Conservation (phyloP, 2,888 invertebrate species). For the Macrosoma leucophasiata region DNA sequence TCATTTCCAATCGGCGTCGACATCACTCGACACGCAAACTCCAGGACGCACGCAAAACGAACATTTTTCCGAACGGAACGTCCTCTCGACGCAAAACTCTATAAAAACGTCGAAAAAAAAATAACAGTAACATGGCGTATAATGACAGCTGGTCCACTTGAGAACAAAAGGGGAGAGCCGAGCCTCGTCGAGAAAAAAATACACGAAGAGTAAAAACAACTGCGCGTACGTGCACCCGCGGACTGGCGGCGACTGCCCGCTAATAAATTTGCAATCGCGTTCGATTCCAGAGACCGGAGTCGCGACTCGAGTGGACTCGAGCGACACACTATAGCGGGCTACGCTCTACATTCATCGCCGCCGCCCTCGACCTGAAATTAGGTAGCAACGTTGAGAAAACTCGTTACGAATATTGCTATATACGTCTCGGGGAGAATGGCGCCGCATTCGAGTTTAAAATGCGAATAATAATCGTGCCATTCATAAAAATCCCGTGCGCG, state of each 20-base stretch:
- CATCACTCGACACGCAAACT: constrained; percentile 70
- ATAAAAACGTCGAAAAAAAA: constrained; percentile 74
- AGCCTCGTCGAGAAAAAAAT: constrained; percentile 73
- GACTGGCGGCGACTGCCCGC: constrained; percentile 51
- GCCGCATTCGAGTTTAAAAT: constrained; percentile 73
- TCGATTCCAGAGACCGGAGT: constrained; percentile 42
- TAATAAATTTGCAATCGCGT: constrained; percentile 73
- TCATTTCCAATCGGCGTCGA: constrained; percentile 64
- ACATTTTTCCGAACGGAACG: constrained; percentile 73
- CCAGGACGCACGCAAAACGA: constrained; percentile 73
- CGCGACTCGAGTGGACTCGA: constrained; percentile 38
- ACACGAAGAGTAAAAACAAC: constrained; percentile 71
- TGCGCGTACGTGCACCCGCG: constrained; percentile 51
- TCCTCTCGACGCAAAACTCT: constrained; percentile 71
- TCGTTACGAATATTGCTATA: constrained; percentile 74
- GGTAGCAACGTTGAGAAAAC: constrained; percentile 68
- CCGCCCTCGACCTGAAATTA: constrained; percentile 66
- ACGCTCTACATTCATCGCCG: constrained; percentile 34
- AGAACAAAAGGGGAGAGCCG: constrained; percentile 75
- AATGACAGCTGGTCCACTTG: constrained; percentile 78
- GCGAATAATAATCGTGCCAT: constrained; percentile 73
- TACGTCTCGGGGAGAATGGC: constrained; percentile 68
- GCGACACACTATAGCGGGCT: constrained; percentile 30
- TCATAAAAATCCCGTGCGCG: constrained; percentile 72
- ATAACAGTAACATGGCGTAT: constrained; percentile 76